These are phyloP conservation scores for Noctua pronuba DNA, from an alignment of 2,888 invertebrate genomes.

Conservation along the genomic window DNA sequence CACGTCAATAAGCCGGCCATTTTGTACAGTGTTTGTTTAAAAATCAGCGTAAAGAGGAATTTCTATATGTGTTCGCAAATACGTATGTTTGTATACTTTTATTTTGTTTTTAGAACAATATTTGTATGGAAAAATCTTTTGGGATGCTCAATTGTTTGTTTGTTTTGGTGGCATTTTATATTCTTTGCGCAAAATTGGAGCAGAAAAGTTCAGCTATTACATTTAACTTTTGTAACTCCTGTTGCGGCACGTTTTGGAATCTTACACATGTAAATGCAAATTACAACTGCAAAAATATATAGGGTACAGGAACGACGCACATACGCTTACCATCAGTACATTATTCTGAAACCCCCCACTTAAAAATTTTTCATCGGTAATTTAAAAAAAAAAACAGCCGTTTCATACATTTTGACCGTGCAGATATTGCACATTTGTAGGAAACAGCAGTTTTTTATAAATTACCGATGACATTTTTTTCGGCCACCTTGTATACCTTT, in stretches of 20 bases:
- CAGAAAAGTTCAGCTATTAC: not conserved
- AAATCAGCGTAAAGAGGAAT: constrained; percentile 75
- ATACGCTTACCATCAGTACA: no score
- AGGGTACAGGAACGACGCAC: not conserved
- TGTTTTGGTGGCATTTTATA: constrained; percentile 23
- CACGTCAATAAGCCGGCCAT: constrained; percentile 76
- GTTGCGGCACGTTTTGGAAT: not conserved
- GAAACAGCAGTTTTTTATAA: no score
- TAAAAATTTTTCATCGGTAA: no score
- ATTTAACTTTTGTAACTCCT: not conserved
- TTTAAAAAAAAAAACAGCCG: no score
- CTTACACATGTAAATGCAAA: not conserved
- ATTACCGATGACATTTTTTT: no score
- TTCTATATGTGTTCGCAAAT: constrained; percentile 69
- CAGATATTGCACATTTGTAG: no score
- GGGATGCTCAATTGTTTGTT: constrained; percentile 37
- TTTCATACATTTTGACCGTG: no score
- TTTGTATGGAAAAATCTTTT: constrained; percentile 46
- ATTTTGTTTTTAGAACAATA: constrained; percentile 62
- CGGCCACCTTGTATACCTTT: no score
- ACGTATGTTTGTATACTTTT: constrained; percentile 57
- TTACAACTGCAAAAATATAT: not conserved
- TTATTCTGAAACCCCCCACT: no score
- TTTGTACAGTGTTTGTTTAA: constrained; percentile 75
- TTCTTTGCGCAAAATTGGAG: not conserved